Conservation (phyloP, 2,113 vertebrate genomes). For the Galeopterus variegatus region DNA sequence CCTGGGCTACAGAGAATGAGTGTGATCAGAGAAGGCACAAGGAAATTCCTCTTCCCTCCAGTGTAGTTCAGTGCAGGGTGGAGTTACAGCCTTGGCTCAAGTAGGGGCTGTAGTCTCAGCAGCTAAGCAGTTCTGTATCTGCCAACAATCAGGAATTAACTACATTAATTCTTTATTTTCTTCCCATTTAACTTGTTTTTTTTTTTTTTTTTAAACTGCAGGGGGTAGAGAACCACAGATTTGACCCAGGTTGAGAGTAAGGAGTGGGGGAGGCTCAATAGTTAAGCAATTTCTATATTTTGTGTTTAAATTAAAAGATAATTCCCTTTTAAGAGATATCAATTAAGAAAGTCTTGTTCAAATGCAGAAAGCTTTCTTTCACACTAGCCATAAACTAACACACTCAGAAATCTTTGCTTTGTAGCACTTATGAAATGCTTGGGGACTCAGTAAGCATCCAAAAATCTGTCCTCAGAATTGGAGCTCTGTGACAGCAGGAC, state of each 20-base stretch:
- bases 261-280: not conserved
- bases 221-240: not conserved
- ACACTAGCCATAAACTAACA: slow-evolving; percentile 18
- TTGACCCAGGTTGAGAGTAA: not conserved
- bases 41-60: not conserved
- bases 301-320: slow-evolving; percentile 37
- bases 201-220: not conserved
- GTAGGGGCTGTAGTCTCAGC: no score
- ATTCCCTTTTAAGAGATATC: not conserved
- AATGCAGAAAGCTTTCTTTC: slow-evolving; percentile 31
- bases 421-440: slow-evolving; percentile 23
- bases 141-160: not conserved
- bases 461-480: not conserved
- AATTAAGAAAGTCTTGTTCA: slow-evolving; percentile 44
- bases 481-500: not conserved
- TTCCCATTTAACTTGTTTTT: not conserved
- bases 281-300: slow-evolving; percentile 19
- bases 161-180: slow-evolving; percentile 22
- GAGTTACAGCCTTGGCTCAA: not conserved
- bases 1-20: not conserved
- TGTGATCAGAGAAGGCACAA: not conserved
- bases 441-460: not conserved
- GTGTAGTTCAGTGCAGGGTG: not conserved
- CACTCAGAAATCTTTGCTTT: slow-evolving; percentile 56
- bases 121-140: not conserved